Evolutionary conservation across 92 coral and sea anemone species (phyloP).

Genomic region (Zoanthus sociatus): DNA sequence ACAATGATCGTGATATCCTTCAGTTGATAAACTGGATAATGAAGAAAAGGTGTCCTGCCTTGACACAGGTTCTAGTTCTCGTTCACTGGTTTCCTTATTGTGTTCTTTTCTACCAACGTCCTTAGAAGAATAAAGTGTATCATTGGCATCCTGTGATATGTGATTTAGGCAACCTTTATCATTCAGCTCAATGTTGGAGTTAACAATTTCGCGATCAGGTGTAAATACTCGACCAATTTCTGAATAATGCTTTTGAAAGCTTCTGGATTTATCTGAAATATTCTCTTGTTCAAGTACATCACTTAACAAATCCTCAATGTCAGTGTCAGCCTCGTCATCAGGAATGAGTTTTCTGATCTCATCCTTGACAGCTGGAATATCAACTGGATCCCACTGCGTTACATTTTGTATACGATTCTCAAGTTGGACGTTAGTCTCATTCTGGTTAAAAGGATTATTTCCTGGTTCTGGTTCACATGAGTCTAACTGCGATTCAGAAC

Average conservation of each 20-base stretch:
- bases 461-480: not conserved
- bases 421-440: not conserved
- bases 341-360: not conserved
- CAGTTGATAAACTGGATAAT: slow-evolving; percentile 40
- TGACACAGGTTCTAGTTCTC: slow-evolving; percentile 3
- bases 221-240: slow-evolving; percentile 22
- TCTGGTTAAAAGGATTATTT: not conserved
- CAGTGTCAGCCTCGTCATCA: slow-evolving; percentile 61
- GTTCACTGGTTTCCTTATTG: not conserved
- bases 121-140: not conserved
- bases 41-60: slow-evolving; percentile 35
- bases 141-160: not conserved
- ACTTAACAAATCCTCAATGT: slow-evolving; percentile 72
- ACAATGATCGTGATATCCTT: slow-evolving; percentile 35
- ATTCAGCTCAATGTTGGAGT: slow-evolving; percentile 10
- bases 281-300: slow-evolving; percentile 57
- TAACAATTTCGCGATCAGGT: not conserved
- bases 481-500: slow-evolving; percentile 45
- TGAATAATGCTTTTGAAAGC: not conserved
- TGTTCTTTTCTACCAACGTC: not conserved
- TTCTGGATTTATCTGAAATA: not conserved
- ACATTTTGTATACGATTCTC: not conserved
- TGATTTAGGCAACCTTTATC: not conserved
- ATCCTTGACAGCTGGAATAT: not conserved
- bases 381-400: not conserved